Conservation (phyloP, 1,140 invertebrate genomes). For the Dinoponera quadriceps region DNA sequence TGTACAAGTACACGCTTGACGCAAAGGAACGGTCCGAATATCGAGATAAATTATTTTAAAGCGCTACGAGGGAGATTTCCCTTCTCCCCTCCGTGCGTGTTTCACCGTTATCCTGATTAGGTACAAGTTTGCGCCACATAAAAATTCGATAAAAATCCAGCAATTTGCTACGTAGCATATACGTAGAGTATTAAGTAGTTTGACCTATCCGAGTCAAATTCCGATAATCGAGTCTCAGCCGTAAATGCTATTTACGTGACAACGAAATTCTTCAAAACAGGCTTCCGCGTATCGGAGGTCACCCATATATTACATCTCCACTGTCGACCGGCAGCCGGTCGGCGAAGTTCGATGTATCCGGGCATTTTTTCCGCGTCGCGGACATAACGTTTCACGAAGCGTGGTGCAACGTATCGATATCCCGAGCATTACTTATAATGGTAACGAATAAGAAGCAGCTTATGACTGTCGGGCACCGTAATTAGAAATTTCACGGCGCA, state of each 20-base stretch:
- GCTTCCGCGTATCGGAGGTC: conserved; percentile 36
- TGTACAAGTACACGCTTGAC: not conserved
- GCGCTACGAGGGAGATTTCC: not conserved
- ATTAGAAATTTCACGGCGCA: conserved; percentile 68
- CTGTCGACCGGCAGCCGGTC: conserved; percentile 5
- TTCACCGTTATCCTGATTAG: not conserved
- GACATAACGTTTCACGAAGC: not conserved
- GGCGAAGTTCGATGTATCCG: conserved; percentile 5
- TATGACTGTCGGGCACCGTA: conserved; percentile 53
- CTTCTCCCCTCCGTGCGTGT: not conserved
- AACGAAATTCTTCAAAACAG: conserved; percentile 25
- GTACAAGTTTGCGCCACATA: not conserved
- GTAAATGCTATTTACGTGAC: conserved; percentile 38
- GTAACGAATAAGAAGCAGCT: conserved; percentile 56
- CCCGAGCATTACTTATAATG: conserved; percentile 34
- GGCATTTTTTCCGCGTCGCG: conserved; percentile 11
- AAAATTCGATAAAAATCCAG: conserved; percentile 17
- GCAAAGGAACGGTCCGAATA: not conserved
- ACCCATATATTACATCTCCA: conserved; percentile 24
- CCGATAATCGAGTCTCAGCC: conserved; percentile 13
- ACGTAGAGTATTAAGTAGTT: conserved; percentile 22
- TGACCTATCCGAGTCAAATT: conserved; percentile 39
- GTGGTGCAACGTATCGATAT: conserved; percentile 43
- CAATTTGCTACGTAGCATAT: conserved; percentile 21
- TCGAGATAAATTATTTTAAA: conserved; percentile 27